These are phyloP conservation scores for Cliona cf. orientalis DNA, from an alignment of 37 sponge, comb jelly and placozoan species.

Conservation along the genomic window DNA sequence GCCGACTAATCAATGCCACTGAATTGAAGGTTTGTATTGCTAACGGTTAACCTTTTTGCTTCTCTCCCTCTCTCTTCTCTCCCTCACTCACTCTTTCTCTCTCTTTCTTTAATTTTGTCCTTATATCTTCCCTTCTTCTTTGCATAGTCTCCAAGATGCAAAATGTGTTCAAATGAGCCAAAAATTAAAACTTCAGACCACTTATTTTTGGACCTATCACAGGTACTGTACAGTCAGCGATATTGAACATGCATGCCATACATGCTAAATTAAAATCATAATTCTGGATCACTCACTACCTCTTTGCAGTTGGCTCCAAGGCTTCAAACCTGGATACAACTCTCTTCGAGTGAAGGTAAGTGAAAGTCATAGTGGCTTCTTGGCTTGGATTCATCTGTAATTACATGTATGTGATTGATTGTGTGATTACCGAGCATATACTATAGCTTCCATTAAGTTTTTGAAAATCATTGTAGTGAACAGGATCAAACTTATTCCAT, in stretches of 20 bases:
- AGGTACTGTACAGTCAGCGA: no score
- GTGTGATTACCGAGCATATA: no score
- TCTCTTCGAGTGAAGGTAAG: constrained; percentile 48
- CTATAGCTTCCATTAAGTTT: no score
- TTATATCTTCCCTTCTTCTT: neutral
- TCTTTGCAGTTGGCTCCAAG: constrained; percentile 42
- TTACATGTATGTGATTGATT: no score
- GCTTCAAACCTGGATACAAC: constrained; percentile 53
- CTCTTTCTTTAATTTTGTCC: neutral
- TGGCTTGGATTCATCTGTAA: no score
- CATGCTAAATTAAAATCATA: neutral
- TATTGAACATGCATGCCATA: neutral
- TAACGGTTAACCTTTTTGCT: neutral
- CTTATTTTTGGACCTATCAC: constrained; percentile 89
- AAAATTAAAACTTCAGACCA: constrained; percentile 82
- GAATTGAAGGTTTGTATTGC: constrained; percentile 76
- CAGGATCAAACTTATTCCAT: no score
- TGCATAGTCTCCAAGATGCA: constrained; percentile 82
- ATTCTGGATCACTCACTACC: no score
- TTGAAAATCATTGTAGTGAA: no score
- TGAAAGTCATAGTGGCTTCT: neutral
- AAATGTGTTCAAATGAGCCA: constrained; percentile 83
- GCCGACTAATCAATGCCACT: constrained; percentile 92
- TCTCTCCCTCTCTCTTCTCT: neutral
- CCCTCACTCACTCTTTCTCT: neutral